Conservation (phyloP, 1,140 invertebrate species). For the Dolichoris vasculosae region DNA sequence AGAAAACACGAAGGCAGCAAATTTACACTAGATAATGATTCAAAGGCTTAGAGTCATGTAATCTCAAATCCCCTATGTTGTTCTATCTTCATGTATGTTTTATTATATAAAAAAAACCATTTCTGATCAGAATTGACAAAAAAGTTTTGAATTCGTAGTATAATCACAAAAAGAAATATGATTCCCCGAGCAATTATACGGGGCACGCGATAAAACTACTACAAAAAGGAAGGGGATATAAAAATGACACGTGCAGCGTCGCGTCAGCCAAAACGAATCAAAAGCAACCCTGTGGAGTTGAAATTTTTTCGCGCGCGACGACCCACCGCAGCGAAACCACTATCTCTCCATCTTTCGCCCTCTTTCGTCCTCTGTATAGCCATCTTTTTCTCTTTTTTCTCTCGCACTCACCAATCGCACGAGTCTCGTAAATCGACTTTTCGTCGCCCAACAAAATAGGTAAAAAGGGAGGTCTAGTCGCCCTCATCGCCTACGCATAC, state of each 20-base stretch:
- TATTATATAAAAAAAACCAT: conserved; percentile 35
- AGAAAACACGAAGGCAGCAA: neutral
- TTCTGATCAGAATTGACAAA: conserved; percentile 42
- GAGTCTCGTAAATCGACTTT: conserved; percentile 49
- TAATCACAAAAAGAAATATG: conserved; percentile 44
- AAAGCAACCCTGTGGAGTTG: conserved; percentile 35
- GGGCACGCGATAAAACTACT: conserved; percentile 41
- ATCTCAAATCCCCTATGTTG: conserved; percentile 38
- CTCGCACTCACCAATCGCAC: conserved; percentile 24
- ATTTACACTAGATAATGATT: neutral
- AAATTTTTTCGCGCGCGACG: conserved; percentile 40
- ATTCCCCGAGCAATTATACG: conserved; percentile 38
- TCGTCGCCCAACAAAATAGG: conserved; percentile 40
- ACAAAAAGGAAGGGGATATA: conserved; percentile 29
- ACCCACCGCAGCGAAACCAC: conserved; percentile 28
- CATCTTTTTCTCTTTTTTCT: neutral
- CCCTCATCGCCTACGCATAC: conserved; percentile 13
- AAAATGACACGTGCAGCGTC: conserved; percentile 38
- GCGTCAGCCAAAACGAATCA: conserved; percentile 43
- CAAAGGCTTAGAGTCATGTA: conserved; percentile 11
- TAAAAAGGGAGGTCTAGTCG: conserved; percentile 12
- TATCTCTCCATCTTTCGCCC: neutral
- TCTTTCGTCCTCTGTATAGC: neutral
- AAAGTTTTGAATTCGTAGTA: conserved; percentile 18
- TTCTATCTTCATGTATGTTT: neutral